Base-by-base conservation (phyloP, 2,797 vertebrate genomes). In the Hirundo rustica region DNA sequence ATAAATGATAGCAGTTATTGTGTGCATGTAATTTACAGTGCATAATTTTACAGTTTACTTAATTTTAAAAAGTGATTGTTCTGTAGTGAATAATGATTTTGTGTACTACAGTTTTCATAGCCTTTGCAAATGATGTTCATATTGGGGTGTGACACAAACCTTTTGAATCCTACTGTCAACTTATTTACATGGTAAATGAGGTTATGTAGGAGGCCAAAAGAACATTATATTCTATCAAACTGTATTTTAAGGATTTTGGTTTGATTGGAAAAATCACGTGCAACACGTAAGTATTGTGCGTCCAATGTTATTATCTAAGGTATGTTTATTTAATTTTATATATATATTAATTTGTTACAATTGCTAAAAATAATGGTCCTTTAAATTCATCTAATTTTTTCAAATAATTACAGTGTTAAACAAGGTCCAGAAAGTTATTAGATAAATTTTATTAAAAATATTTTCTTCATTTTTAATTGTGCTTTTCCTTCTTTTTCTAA, bases 141-240 rank as follows among this genome's bases (percentile, higher is more conserved):
- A 13, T 18, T n/a, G 3, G 5, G 1, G 0, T 30, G 15, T 29
- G 38, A 76, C 6, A 5, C 2, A 66, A 27, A 11, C 36, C 0
- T 45, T 62, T 40, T 47, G 12, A 79, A 55, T 60, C 11, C 4
- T 30, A 23, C 4, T 55, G 3, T 80, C 34, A 47, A 36, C 10
- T 85, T 83, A 48, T 77, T 83, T 70, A 53, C 21, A 16, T 30
- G 11, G 76, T 18, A 65, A 76, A 77, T 80, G 15, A 62, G 18
- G 45, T 29, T 12, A 47, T 48, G 4, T 30, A 54, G 38, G 17
- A 88, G 54, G 10, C 4, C 9, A 32, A 75, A 74, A 85, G 1
- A 72, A n/a, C 12, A 66, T 20, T 29, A 10, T 30, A 36, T 53
- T 18, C 16, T 38, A 25, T 54, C 26, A 44, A 4, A 21, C 0